A percentile compares a stretch with the other conserved stretches of the same genome.
Conservation (phyloP, 2,113 vertebrate genomes). For the Podocnemis expansa region DNA sequence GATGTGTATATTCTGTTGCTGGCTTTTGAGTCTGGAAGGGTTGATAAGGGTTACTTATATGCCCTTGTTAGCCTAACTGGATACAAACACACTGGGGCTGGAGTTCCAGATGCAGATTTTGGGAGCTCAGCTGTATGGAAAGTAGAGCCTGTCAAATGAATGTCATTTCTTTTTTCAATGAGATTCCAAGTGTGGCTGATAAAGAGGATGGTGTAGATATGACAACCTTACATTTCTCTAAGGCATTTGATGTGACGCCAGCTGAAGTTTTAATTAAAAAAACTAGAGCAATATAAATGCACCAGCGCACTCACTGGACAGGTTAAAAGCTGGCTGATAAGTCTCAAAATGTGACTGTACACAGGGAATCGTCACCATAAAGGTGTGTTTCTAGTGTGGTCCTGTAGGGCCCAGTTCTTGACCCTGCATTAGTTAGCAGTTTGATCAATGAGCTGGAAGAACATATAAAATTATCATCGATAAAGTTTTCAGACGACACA, state of each 20-base stretch:
- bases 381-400: not conserved
- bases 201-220: not conserved
- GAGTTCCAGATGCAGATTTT: not conserved
- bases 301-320: too few species aligned
- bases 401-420: not conserved
- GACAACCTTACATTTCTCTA: not conserved
- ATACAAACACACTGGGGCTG: not conserved
- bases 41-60: too few species aligned
- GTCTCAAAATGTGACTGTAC: not conserved
- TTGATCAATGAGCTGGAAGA: not conserved
- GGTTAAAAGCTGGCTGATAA: too few species aligned
- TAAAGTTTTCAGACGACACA: not conserved
- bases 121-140: not conserved
- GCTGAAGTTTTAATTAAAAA: not conserved
- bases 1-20: not conserved
- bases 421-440: not conserved
- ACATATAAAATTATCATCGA: not conserved
- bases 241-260: accelerated
- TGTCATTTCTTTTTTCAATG: too few species aligned
- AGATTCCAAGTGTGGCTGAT: not conserved
- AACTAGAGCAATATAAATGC: not conserved
- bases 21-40: not conserved
- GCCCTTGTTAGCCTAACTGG: too few species aligned
- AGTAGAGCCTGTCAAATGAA: not conserved
- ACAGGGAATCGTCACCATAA: not conserved